Conservation (phyloP, 2,888 invertebrate genomes). For the Cetonia aurata region DNA sequence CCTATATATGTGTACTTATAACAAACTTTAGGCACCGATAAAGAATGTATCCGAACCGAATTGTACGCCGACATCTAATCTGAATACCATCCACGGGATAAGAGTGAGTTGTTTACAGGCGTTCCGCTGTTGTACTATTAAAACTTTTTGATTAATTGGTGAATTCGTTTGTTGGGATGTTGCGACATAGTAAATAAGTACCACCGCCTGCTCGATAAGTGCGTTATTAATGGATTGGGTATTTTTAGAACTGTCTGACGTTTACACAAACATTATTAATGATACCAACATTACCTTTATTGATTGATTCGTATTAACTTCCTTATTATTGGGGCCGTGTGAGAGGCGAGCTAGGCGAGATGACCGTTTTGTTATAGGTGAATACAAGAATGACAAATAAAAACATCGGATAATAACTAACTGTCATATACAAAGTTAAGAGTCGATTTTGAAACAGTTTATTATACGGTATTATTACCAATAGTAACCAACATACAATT, state of each 20-base stretch:
- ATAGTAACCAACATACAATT: too few relatives aligned
- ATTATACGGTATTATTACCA: too few relatives aligned
- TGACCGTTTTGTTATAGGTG: too few relatives aligned
- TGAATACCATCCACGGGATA: slow-evolving; percentile 3
- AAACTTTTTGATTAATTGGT: slow-evolving; percentile 28
- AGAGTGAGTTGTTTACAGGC: slow-evolving; percentile 21
- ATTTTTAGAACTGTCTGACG: slow-evolving; percentile 32
- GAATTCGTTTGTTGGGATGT: slow-evolving; percentile 20
- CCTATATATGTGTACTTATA: not conserved
- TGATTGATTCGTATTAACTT: slow-evolving; percentile 36
- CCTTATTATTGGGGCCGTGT: slow-evolving; percentile 4
- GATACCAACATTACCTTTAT: slow-evolving; percentile 29
- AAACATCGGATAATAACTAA: too few relatives aligned
- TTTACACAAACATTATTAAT: slow-evolving; percentile 36
- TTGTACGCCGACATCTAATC: slow-evolving; percentile 2
- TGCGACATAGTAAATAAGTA: not conserved
- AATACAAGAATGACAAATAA: too few relatives aligned
- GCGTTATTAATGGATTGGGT: slow-evolving; percentile 29
- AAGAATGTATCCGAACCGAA: not conserved
- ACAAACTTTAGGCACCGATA: not conserved
- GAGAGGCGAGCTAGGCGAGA: too few relatives aligned
- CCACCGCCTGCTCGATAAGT: slow-evolving; percentile 32
- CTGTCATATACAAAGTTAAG: too few relatives aligned
- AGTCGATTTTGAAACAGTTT: too few relatives aligned
- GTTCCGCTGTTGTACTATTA: slow-evolving; percentile 17